Evolutionary conservation across 2,113 vertebrate genomes (phyloP).

Genomic region (Proterorhinus semilunaris): DNA sequence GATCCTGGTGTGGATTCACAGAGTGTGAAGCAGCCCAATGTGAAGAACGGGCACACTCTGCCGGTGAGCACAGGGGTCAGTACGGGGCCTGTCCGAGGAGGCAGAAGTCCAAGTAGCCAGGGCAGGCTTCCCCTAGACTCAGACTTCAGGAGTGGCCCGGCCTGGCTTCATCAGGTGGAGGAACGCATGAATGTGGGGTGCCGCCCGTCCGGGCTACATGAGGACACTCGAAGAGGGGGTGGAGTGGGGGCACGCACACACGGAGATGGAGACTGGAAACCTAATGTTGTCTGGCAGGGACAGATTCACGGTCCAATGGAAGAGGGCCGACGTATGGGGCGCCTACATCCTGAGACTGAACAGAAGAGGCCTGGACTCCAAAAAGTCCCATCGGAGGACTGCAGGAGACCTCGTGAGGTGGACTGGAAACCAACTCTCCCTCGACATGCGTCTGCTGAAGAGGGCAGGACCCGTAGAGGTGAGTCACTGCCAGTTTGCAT

Average conservation of each 20-base stretch:
- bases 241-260: slow-evolving; percentile 55
- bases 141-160: slow-evolving; percentile 73
- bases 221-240: slow-evolving; percentile 54
- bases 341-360: slow-evolving; percentile 64
- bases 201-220: slow-evolving; percentile 52
- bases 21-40: slow-evolving; percentile 71
- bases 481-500: slow-evolving; percentile 22
- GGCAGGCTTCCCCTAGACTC: slow-evolving; percentile 72
- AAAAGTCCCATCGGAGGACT: slow-evolving; percentile 79
- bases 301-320: slow-evolving; percentile 62
- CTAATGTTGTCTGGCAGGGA: slow-evolving; percentile 65
- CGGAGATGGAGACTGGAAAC: slow-evolving; percentile 67
- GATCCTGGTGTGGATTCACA: slow-evolving; percentile 77
- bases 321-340: slow-evolving; percentile 59
- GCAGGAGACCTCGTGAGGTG: slow-evolving; percentile 72
- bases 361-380: slow-evolving; percentile 73
- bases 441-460: slow-evolving; percentile 80
- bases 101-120: slow-evolving; percentile 64
- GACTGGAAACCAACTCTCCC: slow-evolving; percentile 78
- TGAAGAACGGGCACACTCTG: slow-evolving; percentile 93
- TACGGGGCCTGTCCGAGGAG: slow-evolving; percentile 44
- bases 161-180: slow-evolving; percentile 77
- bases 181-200: slow-evolving; percentile 57
- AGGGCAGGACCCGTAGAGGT: slow-evolving; percentile 79
- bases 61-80: slow-evolving; percentile 65